Conservation (phyloP, 2,797 vertebrate genomes). For the Pristis pectinata region DNA sequence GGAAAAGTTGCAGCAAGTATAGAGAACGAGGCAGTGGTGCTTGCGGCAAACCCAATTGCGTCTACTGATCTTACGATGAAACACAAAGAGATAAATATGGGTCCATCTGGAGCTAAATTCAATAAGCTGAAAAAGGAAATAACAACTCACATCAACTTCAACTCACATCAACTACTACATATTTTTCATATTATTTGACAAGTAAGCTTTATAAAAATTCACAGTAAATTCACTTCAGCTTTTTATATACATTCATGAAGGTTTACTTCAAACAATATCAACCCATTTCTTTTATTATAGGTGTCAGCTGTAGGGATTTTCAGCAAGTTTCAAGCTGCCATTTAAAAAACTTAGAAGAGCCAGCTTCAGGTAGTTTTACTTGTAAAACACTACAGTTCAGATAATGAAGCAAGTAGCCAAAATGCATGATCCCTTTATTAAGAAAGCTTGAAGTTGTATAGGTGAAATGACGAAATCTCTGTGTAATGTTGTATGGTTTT, state of each 20-base stretch:
- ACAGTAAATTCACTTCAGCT: background rate
- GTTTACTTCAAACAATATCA: background rate
- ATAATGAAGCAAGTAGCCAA: background rate
- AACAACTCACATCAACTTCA: conserved; percentile 7
- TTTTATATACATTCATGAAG: background rate
- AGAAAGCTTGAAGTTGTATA: background rate
- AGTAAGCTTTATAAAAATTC: background rate
- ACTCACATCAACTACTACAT: background rate
- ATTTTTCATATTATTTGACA: background rate
- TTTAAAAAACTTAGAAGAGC: background rate
- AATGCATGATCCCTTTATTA: too few species aligned
- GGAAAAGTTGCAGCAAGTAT: conserved; percentile 82
- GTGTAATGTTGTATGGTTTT: background rate
- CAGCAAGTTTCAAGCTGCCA: background rate
- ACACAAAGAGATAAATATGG: conserved; percentile 72
- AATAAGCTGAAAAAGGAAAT: conserved; percentile 64
- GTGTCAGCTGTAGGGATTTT: background rate
- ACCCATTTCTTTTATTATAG: background rate
- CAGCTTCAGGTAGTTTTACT: background rate
- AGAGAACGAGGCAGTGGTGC: conserved; percentile 77
- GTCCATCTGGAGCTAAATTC: conserved; percentile 65
- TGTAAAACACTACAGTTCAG: background rate
- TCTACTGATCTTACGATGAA: conserved; percentile 79
- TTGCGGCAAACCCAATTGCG: conserved; percentile 76
- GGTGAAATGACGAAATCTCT: background rate